Percentiles rank a stretch among this genome's conserved stretches.
phyloP scores from a whole-genome alignment of 1,140 invertebrate species.

The Globodera rostochiensis region DNA sequence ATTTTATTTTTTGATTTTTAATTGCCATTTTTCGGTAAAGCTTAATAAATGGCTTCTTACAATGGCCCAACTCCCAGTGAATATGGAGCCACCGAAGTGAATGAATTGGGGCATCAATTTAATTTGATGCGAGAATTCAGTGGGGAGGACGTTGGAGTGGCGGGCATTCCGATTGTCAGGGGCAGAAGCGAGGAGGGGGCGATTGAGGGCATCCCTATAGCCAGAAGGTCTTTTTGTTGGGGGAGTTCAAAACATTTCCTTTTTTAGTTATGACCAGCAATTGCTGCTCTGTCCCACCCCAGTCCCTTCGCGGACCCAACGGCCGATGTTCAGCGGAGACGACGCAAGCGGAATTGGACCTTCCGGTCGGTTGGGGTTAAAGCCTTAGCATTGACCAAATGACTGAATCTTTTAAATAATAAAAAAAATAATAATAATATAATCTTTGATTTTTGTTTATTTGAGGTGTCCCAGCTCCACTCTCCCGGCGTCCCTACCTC shows the following conservation, averaged over 20 bases:
- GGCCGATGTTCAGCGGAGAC: background rate
- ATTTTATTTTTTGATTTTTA: no score
- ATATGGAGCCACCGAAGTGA: background rate
- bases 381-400: background rate
- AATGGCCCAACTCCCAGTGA: background rate
- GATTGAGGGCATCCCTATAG: background rate
- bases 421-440: background rate
- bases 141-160: background rate
- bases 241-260: background rate
- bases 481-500: constrained; percentile 18
- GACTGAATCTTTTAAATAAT: background rate
- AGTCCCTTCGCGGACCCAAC: background rate
- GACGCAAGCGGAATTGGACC: background rate
- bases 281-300: background rate
- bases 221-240: background rate
- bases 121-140: background rate
- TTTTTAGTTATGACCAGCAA: constrained; percentile 26
- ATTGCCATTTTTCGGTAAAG: no score
- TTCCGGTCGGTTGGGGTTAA: background rate
- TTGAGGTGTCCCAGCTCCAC: background rate
- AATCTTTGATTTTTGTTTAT: background rate
- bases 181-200: background rate
- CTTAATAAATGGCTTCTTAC: background rate
- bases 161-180: background rate
- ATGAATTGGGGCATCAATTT: background rate